Conservation (phyloP, 1,140 invertebrate genomes). For the Drosophila pectinifera region DNA sequence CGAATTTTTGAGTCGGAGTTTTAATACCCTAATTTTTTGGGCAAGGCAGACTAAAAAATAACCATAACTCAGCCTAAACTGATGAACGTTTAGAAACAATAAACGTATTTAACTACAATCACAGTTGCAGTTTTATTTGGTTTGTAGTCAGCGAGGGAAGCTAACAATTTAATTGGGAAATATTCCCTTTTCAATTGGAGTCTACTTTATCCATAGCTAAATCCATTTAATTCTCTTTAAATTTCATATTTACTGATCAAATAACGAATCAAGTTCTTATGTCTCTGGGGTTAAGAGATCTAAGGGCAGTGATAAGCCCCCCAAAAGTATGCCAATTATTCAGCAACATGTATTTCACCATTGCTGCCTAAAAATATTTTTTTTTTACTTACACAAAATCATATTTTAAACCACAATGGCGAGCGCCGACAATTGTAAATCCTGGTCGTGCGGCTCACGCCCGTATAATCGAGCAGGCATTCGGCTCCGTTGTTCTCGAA, state of each 20-base stretch:
- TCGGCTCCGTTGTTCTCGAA: conserved; percentile 96
- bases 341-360: conserved; percentile 8
- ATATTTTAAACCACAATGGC: conserved; percentile 85
- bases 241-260: too few relatives aligned
- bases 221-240: too few relatives aligned
- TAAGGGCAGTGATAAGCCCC: not conserved
- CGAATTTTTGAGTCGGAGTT: too few relatives aligned
- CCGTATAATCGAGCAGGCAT: conserved; percentile 91
- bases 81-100: conserved; percentile 75
- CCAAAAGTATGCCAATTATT: conserved; percentile 20
- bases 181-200: too few relatives aligned
- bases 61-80: too few relatives aligned
- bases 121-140: not conserved
- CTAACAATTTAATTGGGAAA: too few relatives aligned
- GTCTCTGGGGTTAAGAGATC: too few relatives aligned
- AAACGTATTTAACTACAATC: conserved; percentile 77
- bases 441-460: conserved; percentile 87
- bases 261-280: too few relatives aligned
- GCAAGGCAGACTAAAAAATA: too few relatives aligned
- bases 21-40: too few relatives aligned
- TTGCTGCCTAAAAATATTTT: conserved; percentile 3
- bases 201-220: too few relatives aligned
- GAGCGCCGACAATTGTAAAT: conserved; percentile 90
- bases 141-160: too few relatives aligned
- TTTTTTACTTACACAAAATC: not conserved